A percentile compares a stretch with the other conserved stretches of the same genome.
These are phyloP conservation scores for Lophura nycthemera DNA, from an alignment of 2,113 vertebrate genomes.

Conservation along the genomic window DNA sequence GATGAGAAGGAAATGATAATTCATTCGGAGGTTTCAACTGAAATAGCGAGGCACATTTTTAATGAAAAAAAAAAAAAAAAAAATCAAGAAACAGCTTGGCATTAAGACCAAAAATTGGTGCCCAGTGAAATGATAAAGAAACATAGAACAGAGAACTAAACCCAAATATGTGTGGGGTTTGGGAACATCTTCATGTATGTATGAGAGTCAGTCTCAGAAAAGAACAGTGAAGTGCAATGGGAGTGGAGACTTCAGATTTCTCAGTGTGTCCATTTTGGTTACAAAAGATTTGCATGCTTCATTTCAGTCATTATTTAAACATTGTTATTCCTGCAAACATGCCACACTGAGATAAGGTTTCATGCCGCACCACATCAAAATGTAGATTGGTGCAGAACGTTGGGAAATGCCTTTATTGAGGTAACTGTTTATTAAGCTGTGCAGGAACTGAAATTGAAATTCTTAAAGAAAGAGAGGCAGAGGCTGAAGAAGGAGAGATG, in stretches of 20 bases:
- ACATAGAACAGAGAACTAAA: conserved; percentile 39
- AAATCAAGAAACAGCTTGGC: conserved; percentile 13
- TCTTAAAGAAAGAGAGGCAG: conserved; percentile 9
- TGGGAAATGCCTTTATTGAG: conserved; percentile 66
- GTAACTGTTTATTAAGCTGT: conserved; percentile 77
- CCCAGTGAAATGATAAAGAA: conserved; percentile 43
- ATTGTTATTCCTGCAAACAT: conserved; percentile 83
- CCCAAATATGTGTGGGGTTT: conserved; percentile 36
- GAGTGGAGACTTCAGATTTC: conserved; percentile 71
- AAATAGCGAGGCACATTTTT: conserved; percentile 43
- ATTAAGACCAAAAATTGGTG: conserved; percentile 62
- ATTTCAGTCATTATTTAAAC: conserved; percentile 81
- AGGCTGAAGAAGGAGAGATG: not conserved
- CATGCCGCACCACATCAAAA: conserved; percentile 74
- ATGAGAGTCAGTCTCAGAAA: conserved; percentile 61
- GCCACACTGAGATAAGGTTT: conserved; percentile 82
- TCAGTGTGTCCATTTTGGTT: conserved; percentile 73
- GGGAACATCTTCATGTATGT: conserved; percentile 48
- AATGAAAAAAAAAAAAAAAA: conserved; percentile 17
- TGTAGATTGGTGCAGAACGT: conserved; percentile 69
- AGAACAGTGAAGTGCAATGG: conserved; percentile 55
- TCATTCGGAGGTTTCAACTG: conserved; percentile 17
- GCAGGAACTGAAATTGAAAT: conserved; percentile 73
- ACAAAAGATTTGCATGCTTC: conserved; percentile 77
- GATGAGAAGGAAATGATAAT: not conserved